Evolutionary conservation across 2,797 vertebrate genomes (phyloP).

Genomic region (Basileuterus tristriatus): DNA sequence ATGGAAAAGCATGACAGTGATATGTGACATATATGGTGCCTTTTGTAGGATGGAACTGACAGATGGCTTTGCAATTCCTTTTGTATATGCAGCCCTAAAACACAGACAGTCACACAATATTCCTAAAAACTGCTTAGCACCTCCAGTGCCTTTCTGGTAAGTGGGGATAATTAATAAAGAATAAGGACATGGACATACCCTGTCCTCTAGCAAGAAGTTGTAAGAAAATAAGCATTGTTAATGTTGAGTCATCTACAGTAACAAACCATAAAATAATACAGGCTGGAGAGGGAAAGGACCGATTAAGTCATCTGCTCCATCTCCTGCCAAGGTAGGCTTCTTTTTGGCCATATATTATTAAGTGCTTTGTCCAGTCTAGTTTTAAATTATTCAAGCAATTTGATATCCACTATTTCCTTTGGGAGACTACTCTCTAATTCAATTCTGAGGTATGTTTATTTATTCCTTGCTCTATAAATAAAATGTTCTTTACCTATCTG

Average conservation of each 20-base stretch:
- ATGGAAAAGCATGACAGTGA: not conserved
- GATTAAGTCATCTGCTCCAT: slow-evolving; percentile 34
- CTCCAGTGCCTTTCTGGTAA: not conserved
- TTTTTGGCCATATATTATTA: slow-evolving; percentile 41
- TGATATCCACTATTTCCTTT: slow-evolving; percentile 25
- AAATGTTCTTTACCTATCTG: not conserved
- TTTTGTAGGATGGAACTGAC: not conserved
- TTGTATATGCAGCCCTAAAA: not conserved
- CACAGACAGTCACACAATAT: not conserved
- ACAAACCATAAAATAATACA: slow-evolving; percentile 13
- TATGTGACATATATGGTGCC: not conserved
- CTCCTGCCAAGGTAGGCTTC: slow-evolving; percentile 37
- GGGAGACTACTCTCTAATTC: not conserved
- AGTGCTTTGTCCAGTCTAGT: slow-evolving; percentile 14
- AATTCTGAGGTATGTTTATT: not conserved
- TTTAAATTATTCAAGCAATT: slow-evolving; percentile 58
- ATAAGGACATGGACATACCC: not conserved
- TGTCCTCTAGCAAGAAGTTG: not conserved
- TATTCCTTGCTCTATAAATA: not conserved
- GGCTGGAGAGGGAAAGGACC: not conserved
- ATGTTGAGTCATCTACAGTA: slow-evolving; percentile 8
- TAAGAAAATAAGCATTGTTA: slow-evolving; percentile 28
- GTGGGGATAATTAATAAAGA: not conserved
- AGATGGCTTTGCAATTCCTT: not conserved
- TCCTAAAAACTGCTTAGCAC: not conserved